phyloP scores from a whole-genome alignment of 2,888 invertebrate genomes.

The Troilus luridus region DNA sequence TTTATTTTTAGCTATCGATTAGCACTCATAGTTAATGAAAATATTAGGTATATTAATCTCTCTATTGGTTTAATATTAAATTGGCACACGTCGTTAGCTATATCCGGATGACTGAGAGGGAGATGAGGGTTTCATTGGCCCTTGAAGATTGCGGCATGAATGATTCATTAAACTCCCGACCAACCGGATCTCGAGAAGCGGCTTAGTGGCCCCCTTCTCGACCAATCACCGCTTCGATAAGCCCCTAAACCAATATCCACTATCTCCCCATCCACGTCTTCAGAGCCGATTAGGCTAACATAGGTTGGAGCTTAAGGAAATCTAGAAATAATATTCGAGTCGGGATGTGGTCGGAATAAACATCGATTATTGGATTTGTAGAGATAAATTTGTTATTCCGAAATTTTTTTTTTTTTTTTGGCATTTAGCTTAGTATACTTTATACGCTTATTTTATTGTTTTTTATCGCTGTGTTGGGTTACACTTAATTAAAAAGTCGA shows the following conservation, averaged over 20 bases:
- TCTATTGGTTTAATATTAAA: neutral
- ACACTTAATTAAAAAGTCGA: too few relatives aligned
- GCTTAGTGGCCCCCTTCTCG: neutral
- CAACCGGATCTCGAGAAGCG: neutral
- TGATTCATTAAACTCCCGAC: neutral
- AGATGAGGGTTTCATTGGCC: neutral
- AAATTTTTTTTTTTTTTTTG: too few relatives aligned
- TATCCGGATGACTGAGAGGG: neutral
- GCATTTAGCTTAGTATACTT: too few relatives aligned
- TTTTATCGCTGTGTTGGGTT: too few relatives aligned
- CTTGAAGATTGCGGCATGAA: neutral
- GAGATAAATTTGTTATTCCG: too few relatives aligned
- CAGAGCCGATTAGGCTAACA: neutral
- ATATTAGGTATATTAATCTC: too few relatives aligned
- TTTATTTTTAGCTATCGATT: too few relatives aligned
- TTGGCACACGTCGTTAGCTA: neutral
- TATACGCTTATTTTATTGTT: too few relatives aligned
- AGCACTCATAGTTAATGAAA: too few relatives aligned
- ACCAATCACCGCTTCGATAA: neutral
- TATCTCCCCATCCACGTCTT: neutral
- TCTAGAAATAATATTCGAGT: neutral
- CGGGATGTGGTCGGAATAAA: neutral
- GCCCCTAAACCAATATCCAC: constrained; percentile 3
- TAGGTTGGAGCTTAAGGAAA: neutral
- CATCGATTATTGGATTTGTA: too few relatives aligned